phyloP scores from a whole-genome alignment of 2,888 invertebrate genomes.

The Ichneumoninae sp. region DNA sequence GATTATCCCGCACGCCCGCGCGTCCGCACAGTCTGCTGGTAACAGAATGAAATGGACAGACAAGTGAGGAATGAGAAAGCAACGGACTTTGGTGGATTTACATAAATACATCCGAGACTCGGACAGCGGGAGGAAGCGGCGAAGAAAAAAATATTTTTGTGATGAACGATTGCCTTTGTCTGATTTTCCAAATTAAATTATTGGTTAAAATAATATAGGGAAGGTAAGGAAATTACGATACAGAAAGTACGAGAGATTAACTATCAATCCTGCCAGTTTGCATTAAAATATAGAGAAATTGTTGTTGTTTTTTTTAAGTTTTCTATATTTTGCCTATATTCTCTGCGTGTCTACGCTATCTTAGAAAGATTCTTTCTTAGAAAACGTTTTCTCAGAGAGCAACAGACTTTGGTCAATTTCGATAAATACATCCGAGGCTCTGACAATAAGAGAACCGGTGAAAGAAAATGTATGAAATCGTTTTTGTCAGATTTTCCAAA shows the following conservation, averaged over 20 bases:
- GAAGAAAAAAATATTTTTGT: neutral
- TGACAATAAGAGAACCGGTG: no score
- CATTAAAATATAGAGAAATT: neutral
- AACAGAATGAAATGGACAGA: constrained; percentile 50
- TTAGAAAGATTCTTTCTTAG: no score
- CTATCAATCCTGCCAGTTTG: neutral
- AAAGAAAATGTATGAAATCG: neutral
- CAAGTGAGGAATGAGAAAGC: constrained; percentile 55
- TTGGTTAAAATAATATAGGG: neutral
- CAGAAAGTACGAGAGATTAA: neutral
- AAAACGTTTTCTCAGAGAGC: neutral
- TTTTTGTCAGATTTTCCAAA: neutral
- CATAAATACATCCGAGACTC: constrained; percentile 71
- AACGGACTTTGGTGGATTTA: constrained; percentile 66
- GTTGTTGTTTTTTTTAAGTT: neutral
- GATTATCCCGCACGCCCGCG: constrained; percentile 32
- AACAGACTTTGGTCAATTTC: no score
- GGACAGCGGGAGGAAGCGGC: neutral
- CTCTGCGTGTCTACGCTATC: neutral
- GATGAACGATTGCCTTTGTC: neutral
- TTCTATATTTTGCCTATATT: neutral
- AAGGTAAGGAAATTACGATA: neutral
- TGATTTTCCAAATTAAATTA: neutral
- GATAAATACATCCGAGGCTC: no score
- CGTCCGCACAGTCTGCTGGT: constrained; percentile 4